Evolutionary conservation across 2,888 invertebrate species (phyloP), one percentile per base, ranked within the genome.

Genomic region (Gnatocerus cornutus): DNA sequence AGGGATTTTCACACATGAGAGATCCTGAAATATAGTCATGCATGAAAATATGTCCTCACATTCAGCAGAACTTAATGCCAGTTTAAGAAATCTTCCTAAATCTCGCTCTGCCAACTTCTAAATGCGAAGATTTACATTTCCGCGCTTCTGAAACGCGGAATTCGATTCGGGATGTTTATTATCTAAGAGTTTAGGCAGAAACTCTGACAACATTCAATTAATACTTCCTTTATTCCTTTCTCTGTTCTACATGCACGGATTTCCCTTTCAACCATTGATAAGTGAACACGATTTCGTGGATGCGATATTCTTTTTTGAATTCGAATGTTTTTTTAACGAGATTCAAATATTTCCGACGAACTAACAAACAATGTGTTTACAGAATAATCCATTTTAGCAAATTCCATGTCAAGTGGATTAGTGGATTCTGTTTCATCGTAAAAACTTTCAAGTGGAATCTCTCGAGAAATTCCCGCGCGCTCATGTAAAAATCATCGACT

Each of bases 1-100:
- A 68, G 61, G 68, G 68, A 68, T 68, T 68, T 68, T 68, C 68
- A 68, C 61, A 61, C 68, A 59, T 67, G 67, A 52, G 14, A 50
- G 59, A 43, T 39, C 27, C 59, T 50, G 58, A 58, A 59, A 67
- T 67, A 52, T 67, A 55, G 50, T 59, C 67, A 46, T 56, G 65
- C 56, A 56, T 55, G 46, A 65, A 56, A 65, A 65, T 55, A 65
- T 65, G 65, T 56, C 56, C 33, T 45, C 53, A 16, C 37, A 53
- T 64, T 64, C 53, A 37, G 43, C 13, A 52, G 27, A 33, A 50
- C 56, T 56, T 56, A 56, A 56, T 56, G 53, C 14, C 53, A 53
- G 33, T 53, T 53, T 37, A 53, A 53, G 33, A 33, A 37, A 53
- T 53, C 53, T 53, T 13, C 50, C n/a, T 10, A 50, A 29, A 48